phyloP scores from a whole-genome alignment of 2,888 invertebrate species.

The Limnephilus lunatus region DNA sequence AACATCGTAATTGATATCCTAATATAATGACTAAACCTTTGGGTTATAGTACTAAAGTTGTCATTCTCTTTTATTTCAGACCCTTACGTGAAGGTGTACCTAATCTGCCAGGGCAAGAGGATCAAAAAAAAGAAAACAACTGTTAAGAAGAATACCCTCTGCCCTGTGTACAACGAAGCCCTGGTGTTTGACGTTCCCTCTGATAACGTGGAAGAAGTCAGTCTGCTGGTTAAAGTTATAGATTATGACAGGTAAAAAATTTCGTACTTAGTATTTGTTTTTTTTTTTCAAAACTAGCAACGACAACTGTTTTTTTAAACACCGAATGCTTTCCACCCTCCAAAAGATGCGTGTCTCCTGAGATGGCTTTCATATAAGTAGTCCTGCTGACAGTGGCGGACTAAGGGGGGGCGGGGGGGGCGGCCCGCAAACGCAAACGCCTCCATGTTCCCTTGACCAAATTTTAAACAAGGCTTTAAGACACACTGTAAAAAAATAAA shows the following conservation, averaged over 20 bases:
- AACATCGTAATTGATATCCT: too few relatives aligned
- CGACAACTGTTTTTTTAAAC: too few relatives aligned
- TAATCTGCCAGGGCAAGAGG: conserved; percentile 91
- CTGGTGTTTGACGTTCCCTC: conserved; percentile 94
- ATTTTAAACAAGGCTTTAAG: too few relatives aligned
- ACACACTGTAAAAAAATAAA: too few relatives aligned
- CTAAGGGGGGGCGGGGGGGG: too few relatives aligned
- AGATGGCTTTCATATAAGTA: too few relatives aligned
- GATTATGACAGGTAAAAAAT: conserved; percentile 89
- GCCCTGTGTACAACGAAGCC: conserved; percentile 95
- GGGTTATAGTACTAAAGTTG: not conserved
- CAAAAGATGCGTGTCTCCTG: too few relatives aligned
- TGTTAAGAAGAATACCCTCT: conserved; percentile 90
- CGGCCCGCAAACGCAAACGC: too few relatives aligned
- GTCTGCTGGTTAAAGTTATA: conserved; percentile 89
- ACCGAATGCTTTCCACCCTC: too few relatives aligned
- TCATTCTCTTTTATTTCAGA: conserved; percentile 77
- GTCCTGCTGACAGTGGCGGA: too few relatives aligned
- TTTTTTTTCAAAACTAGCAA: too few relatives aligned
- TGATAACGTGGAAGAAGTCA: conserved; percentile 89
- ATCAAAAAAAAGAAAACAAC: conserved; percentile 96
- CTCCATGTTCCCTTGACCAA: too few relatives aligned
- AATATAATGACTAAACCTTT: not conserved
- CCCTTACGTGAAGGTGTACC: conserved; percentile 95
- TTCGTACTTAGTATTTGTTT: not conserved